Percentiles rank a stretch among this genome's conserved stretches.
These are phyloP conservation scores for Helicoverpa armigera DNA, from an alignment of 1,140 invertebrate genomes.

Conservation along the genomic window DNA sequence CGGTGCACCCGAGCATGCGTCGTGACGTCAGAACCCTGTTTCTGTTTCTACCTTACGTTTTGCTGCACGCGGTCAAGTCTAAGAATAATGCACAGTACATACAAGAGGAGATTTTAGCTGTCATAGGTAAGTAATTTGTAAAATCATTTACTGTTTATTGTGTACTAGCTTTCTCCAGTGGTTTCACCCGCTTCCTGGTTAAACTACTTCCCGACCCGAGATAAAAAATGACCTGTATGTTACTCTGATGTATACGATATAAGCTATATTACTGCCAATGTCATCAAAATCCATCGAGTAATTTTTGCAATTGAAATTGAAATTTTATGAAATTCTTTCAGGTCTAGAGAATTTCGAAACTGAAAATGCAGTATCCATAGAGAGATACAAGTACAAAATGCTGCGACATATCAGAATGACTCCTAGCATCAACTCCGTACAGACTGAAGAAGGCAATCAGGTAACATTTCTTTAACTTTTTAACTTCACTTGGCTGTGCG, in stretches of 20 bases:
- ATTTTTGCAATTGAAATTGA: no score
- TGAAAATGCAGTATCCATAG: conserved; percentile 57
- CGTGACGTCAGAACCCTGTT: conserved; percentile 90
- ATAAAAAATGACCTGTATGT: no score
- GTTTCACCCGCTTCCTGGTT: no score
- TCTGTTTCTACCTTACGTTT: conserved; percentile 91
- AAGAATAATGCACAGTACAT: conserved; percentile 78
- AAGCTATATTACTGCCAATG: no score
- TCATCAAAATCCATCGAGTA: no score
- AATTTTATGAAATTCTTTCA: conserved; percentile 29
- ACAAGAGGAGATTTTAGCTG: conserved; percentile 87
- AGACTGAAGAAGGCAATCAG: conserved; percentile 80
- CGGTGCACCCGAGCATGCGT: conserved; percentile 90
- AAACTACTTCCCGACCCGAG: no score
- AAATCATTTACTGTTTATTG: background rate
- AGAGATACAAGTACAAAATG: conserved; percentile 74
- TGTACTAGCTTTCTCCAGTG: no score
- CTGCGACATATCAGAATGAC: conserved; percentile 76
- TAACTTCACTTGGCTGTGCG: background rate
- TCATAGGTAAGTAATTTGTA: conserved; percentile 80
- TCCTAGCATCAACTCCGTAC: conserved; percentile 71
- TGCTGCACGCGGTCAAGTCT: conserved; percentile 88
- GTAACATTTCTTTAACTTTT: conserved; percentile 53
- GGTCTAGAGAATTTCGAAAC: conserved; percentile 60
- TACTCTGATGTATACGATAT: no score